Evolutionary conservation across 2,113 vertebrate species (phyloP), one percentile per base, ranked within the genome.

Genomic region (Centropus bengalensis): DNA sequence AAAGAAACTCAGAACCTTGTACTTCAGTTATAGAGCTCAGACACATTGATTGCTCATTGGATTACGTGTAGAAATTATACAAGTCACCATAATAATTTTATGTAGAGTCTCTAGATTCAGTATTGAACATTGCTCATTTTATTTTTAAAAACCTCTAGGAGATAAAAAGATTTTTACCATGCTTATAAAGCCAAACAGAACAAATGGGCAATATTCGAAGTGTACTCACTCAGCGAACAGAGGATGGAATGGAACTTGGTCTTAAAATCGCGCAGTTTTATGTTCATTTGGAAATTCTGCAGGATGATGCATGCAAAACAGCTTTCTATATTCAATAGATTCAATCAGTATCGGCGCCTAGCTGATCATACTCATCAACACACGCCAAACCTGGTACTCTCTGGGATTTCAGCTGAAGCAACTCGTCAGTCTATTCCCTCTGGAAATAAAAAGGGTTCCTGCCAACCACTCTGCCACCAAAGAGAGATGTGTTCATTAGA

Each of bases 91-190:
- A 90, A 91, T 8, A 82, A 86, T 91, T 95, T 86, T 82, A 38
- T 67, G 71, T 28, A 56, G 36, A 83, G 58, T 42, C 56, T 78
- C 80, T 68, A 88, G 73, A 88, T 77, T 81, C 91, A 75, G 52
- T 64, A 70, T 64, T 83, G 85, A 94, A 38, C 52, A 36, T 19
- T 19, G 20, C 18, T 78, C 47, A 23, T 58, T 88, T 68, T 56
- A 42, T 62, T 83, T 83, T 88, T 20, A 52, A 88, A 93, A 91
- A 36, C n/a, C 42, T 88, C 78, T n/a, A 86, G 16, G 68, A 93
- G 66, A 92, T 49, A 78, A 91, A 89, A 86, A 68, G 56, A 71
- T 88, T 93, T 95, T 96, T 93, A 94, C 44, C 8, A 4, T 0
- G 1, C 1, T 0, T 38, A 40, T 82, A 89, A 94, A 78, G 71